Evolutionary conservation across 2,888 invertebrate genomes (phyloP).

Genomic region (Eremobia ochroleuca): DNA sequence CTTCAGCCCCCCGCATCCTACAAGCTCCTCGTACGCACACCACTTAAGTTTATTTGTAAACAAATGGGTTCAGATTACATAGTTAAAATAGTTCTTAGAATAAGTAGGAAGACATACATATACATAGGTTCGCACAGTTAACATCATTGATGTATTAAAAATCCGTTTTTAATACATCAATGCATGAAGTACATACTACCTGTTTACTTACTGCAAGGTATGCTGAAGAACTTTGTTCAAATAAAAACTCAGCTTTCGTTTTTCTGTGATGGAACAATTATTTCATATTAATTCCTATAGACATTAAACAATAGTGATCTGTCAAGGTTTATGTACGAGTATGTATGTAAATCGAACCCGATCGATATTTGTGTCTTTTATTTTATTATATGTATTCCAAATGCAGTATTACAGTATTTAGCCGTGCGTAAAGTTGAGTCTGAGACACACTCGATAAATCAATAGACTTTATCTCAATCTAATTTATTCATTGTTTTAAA

Average conservation of each 20-base stretch:
- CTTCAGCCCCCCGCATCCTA: no score
- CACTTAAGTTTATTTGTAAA: no score
- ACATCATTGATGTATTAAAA: no score
- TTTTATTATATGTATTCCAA: not conserved
- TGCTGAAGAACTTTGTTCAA: not conserved
- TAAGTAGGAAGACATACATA: no score
- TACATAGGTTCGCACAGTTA: no score
- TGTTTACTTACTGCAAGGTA: not conserved
- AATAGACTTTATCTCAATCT: constrained; percentile 4
- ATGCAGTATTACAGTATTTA: not conserved
- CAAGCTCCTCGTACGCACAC: no score
- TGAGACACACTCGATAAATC: not conserved
- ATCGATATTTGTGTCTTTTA: not conserved
- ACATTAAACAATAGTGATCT: no score
- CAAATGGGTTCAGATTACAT: no score
- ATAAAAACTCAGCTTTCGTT: not conserved
- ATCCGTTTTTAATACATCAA: no score
- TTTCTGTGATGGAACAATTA: not conserved
- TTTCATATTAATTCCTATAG: not conserved
- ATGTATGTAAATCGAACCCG: not conserved
- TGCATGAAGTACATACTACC: no score
- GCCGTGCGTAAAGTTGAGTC: not conserved
- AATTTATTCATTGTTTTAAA: constrained; percentile 42
- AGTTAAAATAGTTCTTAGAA: no score
- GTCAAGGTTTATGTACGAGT: not conserved